phyloP scores from a whole-genome alignment of 2,797 vertebrate species.

The Alfaro cultratus region DNA sequence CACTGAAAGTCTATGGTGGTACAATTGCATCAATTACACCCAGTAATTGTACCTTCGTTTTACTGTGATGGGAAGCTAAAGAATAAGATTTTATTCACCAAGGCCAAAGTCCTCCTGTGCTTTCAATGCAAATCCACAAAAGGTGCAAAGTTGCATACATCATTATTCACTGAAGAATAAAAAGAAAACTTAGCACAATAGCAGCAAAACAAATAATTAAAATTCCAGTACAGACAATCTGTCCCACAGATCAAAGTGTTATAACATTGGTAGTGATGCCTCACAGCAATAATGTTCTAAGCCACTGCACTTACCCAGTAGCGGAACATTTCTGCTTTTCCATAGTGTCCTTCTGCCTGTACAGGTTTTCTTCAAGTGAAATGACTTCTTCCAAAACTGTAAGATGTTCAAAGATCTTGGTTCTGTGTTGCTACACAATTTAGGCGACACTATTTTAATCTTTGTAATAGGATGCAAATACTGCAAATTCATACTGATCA shows the following conservation, averaged over 20 bases:
- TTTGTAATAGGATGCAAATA: background rate
- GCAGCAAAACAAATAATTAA: background rate
- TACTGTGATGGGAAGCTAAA: conserved; percentile 70
- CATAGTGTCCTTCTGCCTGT: background rate
- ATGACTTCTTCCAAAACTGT: background rate
- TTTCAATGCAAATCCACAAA: conserved; percentile 64
- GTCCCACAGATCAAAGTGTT: background rate
- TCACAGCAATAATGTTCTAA: background rate
- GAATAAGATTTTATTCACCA: conserved; percentile 80
- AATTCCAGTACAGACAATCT: background rate
- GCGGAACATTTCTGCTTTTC: background rate
- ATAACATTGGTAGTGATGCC: background rate
- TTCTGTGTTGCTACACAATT: background rate
- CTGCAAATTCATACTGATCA: background rate
- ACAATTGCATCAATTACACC: conserved; percentile 83
- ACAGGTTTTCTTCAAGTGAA: background rate
- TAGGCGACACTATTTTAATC: background rate
- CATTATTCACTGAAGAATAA: conserved; percentile 5
- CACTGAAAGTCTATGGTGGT: conserved; percentile 72
- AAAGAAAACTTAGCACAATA: background rate
- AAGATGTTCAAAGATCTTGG: background rate
- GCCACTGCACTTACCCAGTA: background rate
- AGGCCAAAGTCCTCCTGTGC: conserved; percentile 66
- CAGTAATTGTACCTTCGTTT: conserved; percentile 82
- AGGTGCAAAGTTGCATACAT: conserved; percentile 47